phyloP scores from a whole-genome alignment of 2,888 invertebrate species.

The Chymomyza amoena region DNA sequence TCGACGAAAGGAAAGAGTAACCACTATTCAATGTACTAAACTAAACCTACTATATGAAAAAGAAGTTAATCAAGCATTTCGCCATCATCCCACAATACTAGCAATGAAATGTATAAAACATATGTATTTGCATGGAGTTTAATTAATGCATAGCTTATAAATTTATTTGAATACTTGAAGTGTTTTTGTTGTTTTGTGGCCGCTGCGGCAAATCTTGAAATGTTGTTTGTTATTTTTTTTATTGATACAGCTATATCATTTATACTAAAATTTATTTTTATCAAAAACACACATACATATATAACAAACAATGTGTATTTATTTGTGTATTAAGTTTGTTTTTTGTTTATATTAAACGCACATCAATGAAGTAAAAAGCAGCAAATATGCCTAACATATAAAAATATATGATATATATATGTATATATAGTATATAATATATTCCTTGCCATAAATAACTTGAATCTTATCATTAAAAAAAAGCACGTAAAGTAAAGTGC shows the following conservation, averaged over 20 bases:
- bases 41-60: background rate
- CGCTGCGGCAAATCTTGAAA: constrained; percentile 57
- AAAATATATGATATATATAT: constrained; percentile 56
- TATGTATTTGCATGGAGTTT: background rate
- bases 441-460: constrained; percentile 30
- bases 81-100: too few relatives aligned
- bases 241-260: constrained; percentile 31
- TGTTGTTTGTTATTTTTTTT: background rate
- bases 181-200: constrained; percentile 36
- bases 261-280: constrained; percentile 1
- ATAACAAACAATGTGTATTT: background rate
- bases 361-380: constrained; percentile 60
- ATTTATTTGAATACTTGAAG: background rate
- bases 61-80: too few relatives aligned
- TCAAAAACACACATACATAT: constrained; percentile 22
- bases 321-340: background rate
- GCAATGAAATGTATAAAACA: background rate
- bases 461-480: constrained; percentile 41
- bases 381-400: constrained; percentile 66
- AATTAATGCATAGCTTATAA: background rate
- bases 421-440: constrained; percentile 23
- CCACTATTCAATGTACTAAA: constrained; percentile 11
- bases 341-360: background rate
- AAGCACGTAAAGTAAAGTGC: constrained; percentile 26
- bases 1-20: background rate